A percentile compares a stretch with the other conserved stretches of the same genome.
These are phyloP conservation scores for Harlomillsia oculata DNA, from an alignment of 1,140 invertebrate species.

Conservation along the genomic window DNA sequence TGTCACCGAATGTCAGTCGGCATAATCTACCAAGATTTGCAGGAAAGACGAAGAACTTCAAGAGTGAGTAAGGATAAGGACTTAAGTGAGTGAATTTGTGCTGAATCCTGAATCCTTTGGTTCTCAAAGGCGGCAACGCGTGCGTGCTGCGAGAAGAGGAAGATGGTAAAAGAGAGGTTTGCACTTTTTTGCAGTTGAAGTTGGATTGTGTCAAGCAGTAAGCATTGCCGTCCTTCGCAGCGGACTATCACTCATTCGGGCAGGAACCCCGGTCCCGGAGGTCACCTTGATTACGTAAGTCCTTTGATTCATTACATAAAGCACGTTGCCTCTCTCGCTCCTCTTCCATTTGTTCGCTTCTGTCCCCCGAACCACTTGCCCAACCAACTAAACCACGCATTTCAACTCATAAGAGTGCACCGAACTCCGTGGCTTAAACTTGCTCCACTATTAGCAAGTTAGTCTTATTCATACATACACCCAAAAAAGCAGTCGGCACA, in stretches of 20 bases:
- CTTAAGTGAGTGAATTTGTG: not conserved
- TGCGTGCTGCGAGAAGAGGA: not conserved
- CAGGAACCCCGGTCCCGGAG: conserved; percentile 33
- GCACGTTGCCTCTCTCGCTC: not conserved
- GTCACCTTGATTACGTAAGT: conserved; percentile 34
- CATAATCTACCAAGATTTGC: too few relatives aligned
- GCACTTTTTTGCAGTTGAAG: not conserved
- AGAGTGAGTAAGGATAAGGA: too few relatives aligned
- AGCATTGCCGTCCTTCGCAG: conserved; percentile 8
- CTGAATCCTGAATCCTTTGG: not conserved
- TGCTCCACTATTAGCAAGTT: too few relatives aligned
- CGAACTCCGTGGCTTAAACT: too few relatives aligned
- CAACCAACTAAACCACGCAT: too few relatives aligned
- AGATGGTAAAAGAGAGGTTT: not conserved
- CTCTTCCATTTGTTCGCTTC: not conserved
- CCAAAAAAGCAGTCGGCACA: too few relatives aligned
- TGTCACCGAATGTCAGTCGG: conserved; percentile 17
- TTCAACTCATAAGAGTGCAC: too few relatives aligned
- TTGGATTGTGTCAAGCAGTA: not conserved
- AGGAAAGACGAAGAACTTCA: too few relatives aligned
- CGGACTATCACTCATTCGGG: conserved; percentile 27
- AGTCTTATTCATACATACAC: too few relatives aligned
- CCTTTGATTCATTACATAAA: conserved; percentile 29
- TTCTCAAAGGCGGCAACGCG: not conserved
- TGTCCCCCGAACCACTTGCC: not conserved